phyloP scores from a whole-genome alignment of 2,888 invertebrate genomes.

The Apantesis nais region DNA sequence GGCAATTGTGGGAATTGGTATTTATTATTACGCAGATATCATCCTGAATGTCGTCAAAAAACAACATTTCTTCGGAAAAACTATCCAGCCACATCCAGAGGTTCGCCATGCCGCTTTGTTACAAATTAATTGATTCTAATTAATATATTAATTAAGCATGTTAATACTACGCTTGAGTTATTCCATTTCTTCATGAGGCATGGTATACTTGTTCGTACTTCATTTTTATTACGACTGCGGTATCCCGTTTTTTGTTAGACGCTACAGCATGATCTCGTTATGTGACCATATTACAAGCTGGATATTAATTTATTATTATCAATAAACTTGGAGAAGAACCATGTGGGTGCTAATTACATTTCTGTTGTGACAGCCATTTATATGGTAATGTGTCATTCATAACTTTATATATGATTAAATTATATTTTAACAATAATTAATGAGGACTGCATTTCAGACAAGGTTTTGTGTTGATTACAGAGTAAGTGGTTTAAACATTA shows the following conservation, averaged over 20 bases:
- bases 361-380: slow-evolving; percentile 65
- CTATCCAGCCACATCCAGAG: slow-evolving; percentile 68
- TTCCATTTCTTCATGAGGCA: slow-evolving; percentile 70
- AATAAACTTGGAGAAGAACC: slow-evolving; percentile 55
- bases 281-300: slow-evolving; percentile 54
- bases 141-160: slow-evolving; percentile 84
- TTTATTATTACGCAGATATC: slow-evolving; percentile 61
- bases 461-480: slow-evolving; percentile 52
- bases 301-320: slow-evolving; percentile 74
- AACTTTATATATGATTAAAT: slow-evolving; percentile 52
- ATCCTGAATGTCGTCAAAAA: slow-evolving; percentile 64
- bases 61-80: slow-evolving; percentile 71
- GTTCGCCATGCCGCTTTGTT: slow-evolving; percentile 64
- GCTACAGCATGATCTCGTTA: slow-evolving; percentile 54
- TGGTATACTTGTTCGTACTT: slow-evolving; percentile 63
- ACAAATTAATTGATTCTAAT: slow-evolving; percentile 82
- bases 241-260: slow-evolving; percentile 67
- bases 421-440: slow-evolving; percentile 65
- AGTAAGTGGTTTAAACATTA: slow-evolving; percentile 37
- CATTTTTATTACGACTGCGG: slow-evolving; percentile 41
- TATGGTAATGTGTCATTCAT: slow-evolving; percentile 62
- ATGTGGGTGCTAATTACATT: slow-evolving; percentile 61
- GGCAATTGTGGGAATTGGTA: slow-evolving; percentile 60
- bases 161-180: slow-evolving; percentile 75
- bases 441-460: slow-evolving; percentile 44